A percentile compares a stretch with the other conserved stretches of the same genome.
Conservation (phyloP, 1,140 invertebrate species). For the Cherax destructor region DNA sequence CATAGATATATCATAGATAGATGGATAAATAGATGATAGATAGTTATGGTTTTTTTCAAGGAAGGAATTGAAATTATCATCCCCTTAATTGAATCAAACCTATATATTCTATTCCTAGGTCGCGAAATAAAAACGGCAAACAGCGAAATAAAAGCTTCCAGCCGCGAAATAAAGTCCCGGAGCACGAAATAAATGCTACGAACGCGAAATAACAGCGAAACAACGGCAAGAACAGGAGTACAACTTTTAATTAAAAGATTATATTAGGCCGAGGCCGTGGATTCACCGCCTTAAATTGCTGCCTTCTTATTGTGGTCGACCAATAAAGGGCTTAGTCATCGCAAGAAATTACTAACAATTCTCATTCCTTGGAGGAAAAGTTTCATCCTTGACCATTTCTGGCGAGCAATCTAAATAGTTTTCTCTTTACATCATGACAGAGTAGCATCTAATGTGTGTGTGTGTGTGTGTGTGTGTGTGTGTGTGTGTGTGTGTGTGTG, state of each 20-base stretch:
- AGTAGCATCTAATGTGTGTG: not conserved
- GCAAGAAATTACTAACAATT: not conserved
- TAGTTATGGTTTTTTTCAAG: too few relatives aligned
- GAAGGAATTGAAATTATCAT: too few relatives aligned
- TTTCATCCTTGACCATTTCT: not conserved
- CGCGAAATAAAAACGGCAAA: too few relatives aligned
- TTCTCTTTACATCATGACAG: not conserved
- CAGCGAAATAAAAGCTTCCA: too few relatives aligned
- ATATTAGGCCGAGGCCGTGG: not conserved
- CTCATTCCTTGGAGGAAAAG: not conserved
- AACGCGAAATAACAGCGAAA: too few relatives aligned
- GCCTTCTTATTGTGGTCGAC: not conserved
- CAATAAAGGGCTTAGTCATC: not conserved
- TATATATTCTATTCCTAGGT: too few relatives aligned
- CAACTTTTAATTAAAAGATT: slow-evolving; percentile 1
- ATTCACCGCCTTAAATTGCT: not conserved
- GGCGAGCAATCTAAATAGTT: not conserved
- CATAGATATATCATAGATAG: too few relatives aligned
- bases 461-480: slow-evolving; percentile 17
- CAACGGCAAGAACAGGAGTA: not conserved
- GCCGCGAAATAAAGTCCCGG: too few relatives aligned
- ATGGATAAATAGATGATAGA: too few relatives aligned
- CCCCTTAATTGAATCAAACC: too few relatives aligned
- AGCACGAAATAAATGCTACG: too few relatives aligned
- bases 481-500: slow-evolving; percentile 29